Base-by-base conservation (phyloP, 1,140 invertebrate species). In the Rhizoglyphus robini region DNA sequence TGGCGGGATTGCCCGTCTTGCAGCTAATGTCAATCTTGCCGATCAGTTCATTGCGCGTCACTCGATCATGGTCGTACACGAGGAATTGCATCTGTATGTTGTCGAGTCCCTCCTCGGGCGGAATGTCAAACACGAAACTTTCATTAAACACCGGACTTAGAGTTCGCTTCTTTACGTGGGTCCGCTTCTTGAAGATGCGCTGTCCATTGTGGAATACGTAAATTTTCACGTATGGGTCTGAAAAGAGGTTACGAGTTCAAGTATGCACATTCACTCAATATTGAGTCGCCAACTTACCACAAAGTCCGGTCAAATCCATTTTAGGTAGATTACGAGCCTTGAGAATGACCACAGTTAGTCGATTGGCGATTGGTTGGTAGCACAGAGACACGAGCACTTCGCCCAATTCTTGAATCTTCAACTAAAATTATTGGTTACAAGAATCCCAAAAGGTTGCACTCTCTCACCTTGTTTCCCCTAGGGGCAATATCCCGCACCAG, bases 91-190 rank as follows among this genome's bases (percentile, higher is more conserved):
- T 81, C 63, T 88, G 89, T 59, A 96, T 86, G 72, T 87, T 88
- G 70, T 90, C 87, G 54, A 96, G 83, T 20, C 85, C 85, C 72
- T 90, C 88, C 66, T 84, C 84, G 65, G 82, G 79, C 23, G 81
- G 81, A 18, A 83, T 76, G 65, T 83, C 82, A 69, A 83, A 83
- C 13, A 81, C 76, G 73, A 84, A 97, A 23, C 90, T 94, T 78
- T 99, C 95, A 78, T 99, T 99, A 79, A 96, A 99, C 54, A 99
- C 91, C 0, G 96, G 96, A 78, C 93, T 96, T 61, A 96, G 79
- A 2, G 95, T 98, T 34, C 92, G 83, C 75, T 96, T 98, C 81
- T 97, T 97, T 29, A 98, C 92, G 74, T 96, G 93, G 0, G 96
- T 99, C 80, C 98, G 98, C 82, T 97, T 97, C 80, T 98, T 99